Evolutionary conservation across 2,797 vertebrate genomes (phyloP).

Genomic region (Emys orbicularis): DNA sequence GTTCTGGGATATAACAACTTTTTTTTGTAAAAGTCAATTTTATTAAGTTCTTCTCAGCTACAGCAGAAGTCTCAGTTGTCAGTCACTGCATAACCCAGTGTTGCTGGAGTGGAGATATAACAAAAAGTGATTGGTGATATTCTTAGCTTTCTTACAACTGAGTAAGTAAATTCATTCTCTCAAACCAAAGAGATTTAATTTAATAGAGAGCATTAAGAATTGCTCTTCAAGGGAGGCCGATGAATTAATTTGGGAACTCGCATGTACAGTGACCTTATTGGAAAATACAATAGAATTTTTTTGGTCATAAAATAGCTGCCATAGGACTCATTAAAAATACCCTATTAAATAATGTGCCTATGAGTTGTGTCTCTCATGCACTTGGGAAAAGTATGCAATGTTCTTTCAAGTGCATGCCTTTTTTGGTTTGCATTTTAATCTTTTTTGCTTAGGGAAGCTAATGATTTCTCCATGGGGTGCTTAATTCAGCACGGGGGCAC

Average conservation of each 20-base stretch:
- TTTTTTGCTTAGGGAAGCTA: conserved; percentile 59
- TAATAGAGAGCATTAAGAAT: conserved; percentile 64
- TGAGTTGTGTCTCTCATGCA: conserved; percentile 42
- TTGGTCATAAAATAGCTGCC: conserved; percentile 47
- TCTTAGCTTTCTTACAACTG: conserved; percentile 59
- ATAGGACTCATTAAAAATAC: conserved; percentile 51
- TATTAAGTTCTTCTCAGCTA: conserved; percentile 46
- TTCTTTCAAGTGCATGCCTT: conserved; percentile 38
- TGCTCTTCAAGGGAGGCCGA: conserved; percentile 28
- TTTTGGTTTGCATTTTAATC: conserved; percentile 48
- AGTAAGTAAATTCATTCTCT: conserved; percentile 71
- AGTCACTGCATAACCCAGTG: conserved; percentile 26
- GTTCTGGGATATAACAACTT: conserved; percentile 62
- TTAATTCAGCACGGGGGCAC: conserved; percentile 1
- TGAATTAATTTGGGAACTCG: conserved; percentile 53
- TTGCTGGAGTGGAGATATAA: conserved; percentile 28
- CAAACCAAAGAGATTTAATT: conserved; percentile 68
- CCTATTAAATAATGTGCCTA: conserved; percentile 37
- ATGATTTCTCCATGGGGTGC: conserved; percentile 48
- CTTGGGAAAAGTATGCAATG: conserved; percentile 49
- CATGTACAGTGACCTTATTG: conserved; percentile 25
- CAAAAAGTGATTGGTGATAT: conserved; percentile 73
- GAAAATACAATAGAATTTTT: conserved; percentile 35
- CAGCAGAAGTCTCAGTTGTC: conserved; percentile 45
- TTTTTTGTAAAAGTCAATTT: conserved; percentile 62